Percentiles rank a stretch among this genome's conserved stretches.
These are phyloP conservation scores for Forbesichthys agassizii DNA, from an alignment of 2,113 vertebrate species.

Conservation along the genomic window DNA sequence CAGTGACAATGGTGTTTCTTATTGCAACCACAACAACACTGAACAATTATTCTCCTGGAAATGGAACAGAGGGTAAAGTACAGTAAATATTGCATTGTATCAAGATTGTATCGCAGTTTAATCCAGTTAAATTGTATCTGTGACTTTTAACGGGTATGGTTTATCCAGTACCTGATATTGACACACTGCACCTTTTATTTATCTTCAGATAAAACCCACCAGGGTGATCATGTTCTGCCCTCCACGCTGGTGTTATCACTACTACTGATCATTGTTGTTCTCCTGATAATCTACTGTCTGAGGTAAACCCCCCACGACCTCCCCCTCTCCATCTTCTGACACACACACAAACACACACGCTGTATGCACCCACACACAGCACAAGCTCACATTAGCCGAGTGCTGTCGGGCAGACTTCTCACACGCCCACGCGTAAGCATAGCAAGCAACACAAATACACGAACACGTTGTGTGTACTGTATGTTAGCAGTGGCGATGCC, in stretches of 20 bases:
- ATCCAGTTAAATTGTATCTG: not conserved
- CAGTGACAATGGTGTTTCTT: conserved; percentile 80
- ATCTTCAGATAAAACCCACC: conserved; percentile 63
- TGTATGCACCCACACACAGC: not conserved
- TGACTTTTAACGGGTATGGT: no score
- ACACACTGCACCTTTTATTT: conserved; percentile 16
- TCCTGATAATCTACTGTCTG: conserved; percentile 85
- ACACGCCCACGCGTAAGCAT: not conserved
- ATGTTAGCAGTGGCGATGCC: no score
- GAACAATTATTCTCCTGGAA: conserved; percentile 71
- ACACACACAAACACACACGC: not conserved
- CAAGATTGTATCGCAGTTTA: not conserved
- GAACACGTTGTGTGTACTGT: no score
- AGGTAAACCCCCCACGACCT: conserved; percentile 73
- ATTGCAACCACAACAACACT: conserved; percentile 65
- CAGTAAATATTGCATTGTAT: not conserved
- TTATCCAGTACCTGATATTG: not conserved
- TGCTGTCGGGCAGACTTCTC: not conserved
- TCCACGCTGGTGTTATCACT: conserved; percentile 85
- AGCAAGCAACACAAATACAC: not conserved
- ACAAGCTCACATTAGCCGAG: not conserved
- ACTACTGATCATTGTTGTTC: conserved; percentile 80
- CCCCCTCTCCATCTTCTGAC: not conserved
- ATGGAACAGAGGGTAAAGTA: conserved; percentile 72
- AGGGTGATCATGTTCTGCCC: conserved; percentile 80